Conservation (phyloP, 2,888 invertebrate genomes). For the Strigamia transsilvanica region DNA sequence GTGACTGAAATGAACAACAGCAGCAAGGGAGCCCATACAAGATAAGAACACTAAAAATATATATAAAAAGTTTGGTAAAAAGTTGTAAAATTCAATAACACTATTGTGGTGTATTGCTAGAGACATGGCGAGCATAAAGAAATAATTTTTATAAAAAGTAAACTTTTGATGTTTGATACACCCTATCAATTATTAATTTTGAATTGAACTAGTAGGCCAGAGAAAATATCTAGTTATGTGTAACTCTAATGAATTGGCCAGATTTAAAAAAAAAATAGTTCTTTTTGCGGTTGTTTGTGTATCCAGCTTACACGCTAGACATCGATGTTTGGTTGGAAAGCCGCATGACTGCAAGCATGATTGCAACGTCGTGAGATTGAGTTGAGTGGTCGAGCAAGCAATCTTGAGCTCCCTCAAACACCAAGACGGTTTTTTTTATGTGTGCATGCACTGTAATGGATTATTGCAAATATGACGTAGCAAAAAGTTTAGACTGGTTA, state of each 20-base stretch:
- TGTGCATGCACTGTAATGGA: slow-evolving; percentile 15
- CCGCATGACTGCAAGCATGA: slow-evolving; percentile 27
- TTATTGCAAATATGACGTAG: slow-evolving; percentile 1
- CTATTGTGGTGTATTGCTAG: background rate
- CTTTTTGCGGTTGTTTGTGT: slow-evolving; percentile 22
- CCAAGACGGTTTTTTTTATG: background rate
- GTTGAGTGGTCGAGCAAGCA: slow-evolving; percentile 35
- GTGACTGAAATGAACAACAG: slow-evolving; percentile 18
- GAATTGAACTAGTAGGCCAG: background rate
- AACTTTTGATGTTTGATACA: background rate
- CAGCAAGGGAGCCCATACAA: background rate
- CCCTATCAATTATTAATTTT: slow-evolving; percentile 6
- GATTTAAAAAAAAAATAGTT: background rate
- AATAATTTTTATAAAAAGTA: background rate
- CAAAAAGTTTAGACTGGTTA: background rate
- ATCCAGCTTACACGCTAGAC: slow-evolving; percentile 14
- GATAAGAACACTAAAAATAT: slow-evolving; percentile 5
- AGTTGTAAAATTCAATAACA: background rate
- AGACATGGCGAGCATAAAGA: background rate
- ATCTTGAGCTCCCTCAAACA: slow-evolving; percentile 14
- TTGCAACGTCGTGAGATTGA: slow-evolving; percentile 29
- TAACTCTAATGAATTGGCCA: slow-evolving; percentile 10
- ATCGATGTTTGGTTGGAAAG: slow-evolving; percentile 32
- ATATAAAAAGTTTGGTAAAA: background rate
- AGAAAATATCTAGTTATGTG: background rate